Conservation (phyloP, 1,140 invertebrate genomes). For the Adoxophyes honmai region DNA sequence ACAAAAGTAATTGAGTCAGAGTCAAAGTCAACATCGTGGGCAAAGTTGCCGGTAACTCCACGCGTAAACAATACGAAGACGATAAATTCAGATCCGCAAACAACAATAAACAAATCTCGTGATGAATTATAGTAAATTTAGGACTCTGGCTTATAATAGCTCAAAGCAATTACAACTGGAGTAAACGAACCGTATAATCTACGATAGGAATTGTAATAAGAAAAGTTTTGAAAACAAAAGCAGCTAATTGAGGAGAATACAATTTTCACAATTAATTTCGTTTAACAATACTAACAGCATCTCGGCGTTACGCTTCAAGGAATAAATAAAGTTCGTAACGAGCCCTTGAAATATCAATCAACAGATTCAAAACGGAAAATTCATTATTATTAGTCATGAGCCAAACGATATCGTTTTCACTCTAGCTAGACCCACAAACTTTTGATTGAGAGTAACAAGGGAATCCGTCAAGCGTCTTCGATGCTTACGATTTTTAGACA, state of each 20-base stretch:
- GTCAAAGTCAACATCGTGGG: constrained; percentile 8
- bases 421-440: neutral
- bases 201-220: no score
- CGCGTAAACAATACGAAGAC: neutral
- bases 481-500: neutral
- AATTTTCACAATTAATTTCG: neutral
- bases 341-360: constrained; percentile 1
- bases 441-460: neutral
- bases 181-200: no score
- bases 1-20: constrained; percentile 12
- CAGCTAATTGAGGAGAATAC: no score
- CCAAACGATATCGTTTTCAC: neutral
- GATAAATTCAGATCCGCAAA: constrained; percentile 1
- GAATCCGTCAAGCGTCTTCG: neutral
- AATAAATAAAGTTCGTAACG: neutral
- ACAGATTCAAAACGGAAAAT: neutral
- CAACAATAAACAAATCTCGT: neutral
- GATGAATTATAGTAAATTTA: no score
- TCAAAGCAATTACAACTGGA: no score
- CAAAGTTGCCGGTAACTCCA: constrained; percentile 11
- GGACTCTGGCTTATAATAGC: no score
- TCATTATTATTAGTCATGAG: neutral
- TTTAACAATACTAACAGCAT: constrained; percentile 1
- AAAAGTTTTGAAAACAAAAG: no score
- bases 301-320: neutral